Percentiles rank a stretch among this genome's conserved stretches.
These are phyloP conservation scores for Heliconius nattereri DNA, from an alignment of 1,140 invertebrate species.

Conservation along the genomic window DNA sequence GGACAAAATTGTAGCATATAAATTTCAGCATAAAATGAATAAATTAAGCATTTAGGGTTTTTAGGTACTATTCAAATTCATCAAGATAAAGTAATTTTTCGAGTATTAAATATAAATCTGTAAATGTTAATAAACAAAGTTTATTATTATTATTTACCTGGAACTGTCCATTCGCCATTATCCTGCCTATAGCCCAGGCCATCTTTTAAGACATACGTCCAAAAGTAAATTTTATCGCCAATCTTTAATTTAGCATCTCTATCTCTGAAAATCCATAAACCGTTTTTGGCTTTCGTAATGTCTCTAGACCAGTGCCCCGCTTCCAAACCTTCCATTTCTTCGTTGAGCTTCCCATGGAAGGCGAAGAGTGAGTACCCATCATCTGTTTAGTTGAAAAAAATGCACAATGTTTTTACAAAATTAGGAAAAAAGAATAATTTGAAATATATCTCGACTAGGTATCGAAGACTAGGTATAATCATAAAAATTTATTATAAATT, in stretches of 20 bases:
- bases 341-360: constrained; percentile 87
- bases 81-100: too few species aligned
- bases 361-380: constrained; percentile 86
- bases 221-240: constrained; percentile 87
- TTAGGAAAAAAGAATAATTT: too few species aligned
- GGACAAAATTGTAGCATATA: background rate
- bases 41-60: too few species aligned
- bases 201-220: constrained; percentile 86
- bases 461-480: too few species aligned
- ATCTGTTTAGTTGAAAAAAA: constrained; percentile 56
- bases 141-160: constrained; percentile 47
- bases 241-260: constrained; percentile 79
- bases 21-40: too few species aligned
- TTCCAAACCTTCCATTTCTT: constrained; percentile 86
- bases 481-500: background rate
- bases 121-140: background rate
- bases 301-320: constrained; percentile 86
- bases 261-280: constrained; percentile 86
- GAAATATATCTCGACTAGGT: too few species aligned
- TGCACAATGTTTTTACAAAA: too few species aligned
- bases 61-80: too few species aligned
- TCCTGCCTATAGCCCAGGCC: constrained; percentile 83
- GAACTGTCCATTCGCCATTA: constrained; percentile 82
- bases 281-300: constrained; percentile 83
- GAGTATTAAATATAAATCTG: too few species aligned